Evolutionary conservation across 2,113 vertebrate species (phyloP).

Genomic region (Anseranas semipalmata): DNA sequence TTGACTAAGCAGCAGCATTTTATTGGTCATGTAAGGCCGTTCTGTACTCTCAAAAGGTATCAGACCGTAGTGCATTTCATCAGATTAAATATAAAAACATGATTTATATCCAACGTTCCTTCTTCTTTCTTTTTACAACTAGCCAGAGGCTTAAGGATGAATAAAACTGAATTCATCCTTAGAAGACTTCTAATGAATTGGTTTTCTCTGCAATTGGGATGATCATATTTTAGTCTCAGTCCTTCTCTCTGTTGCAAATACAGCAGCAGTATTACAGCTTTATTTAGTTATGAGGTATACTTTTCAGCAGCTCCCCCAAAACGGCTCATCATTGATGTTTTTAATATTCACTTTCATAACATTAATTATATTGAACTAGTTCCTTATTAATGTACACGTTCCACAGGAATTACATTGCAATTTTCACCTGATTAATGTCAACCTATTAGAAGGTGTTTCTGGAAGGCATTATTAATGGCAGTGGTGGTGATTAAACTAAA

Average conservation of each 20-base stretch:
- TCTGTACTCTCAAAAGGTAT: not conserved
- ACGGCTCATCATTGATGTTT: not conserved
- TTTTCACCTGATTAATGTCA: constrained; percentile 45
- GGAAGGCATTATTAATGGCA: constrained; percentile 31
- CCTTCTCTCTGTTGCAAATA: not conserved
- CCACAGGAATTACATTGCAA: constrained; percentile 26
- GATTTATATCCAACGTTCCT: not conserved
- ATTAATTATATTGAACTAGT: constrained; percentile 4
- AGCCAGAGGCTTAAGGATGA: not conserved
- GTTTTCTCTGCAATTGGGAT: not conserved
- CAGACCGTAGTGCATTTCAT: not conserved
- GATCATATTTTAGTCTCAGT: not conserved
- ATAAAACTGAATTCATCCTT: not conserved
- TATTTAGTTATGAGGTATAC: not conserved
- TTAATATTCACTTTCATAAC: not conserved
- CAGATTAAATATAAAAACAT: not conserved
- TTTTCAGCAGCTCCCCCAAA: not conserved
- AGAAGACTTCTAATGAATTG: not conserved
- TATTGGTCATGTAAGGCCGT: not conserved
- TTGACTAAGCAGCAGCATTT: not conserved
- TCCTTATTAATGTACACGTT: constrained; percentile 7
- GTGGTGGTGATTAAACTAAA: constrained; percentile 14
- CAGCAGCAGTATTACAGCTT: not conserved
- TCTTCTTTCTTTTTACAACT: not conserved
- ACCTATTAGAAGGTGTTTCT: not conserved